Percentiles rank a stretch among this genome's conserved stretches.
Evolutionary conservation across 30 jellyfish, hydroid and myxozoan species (phyloP).

Genomic region (Clytia hemisphaerica): DNA sequence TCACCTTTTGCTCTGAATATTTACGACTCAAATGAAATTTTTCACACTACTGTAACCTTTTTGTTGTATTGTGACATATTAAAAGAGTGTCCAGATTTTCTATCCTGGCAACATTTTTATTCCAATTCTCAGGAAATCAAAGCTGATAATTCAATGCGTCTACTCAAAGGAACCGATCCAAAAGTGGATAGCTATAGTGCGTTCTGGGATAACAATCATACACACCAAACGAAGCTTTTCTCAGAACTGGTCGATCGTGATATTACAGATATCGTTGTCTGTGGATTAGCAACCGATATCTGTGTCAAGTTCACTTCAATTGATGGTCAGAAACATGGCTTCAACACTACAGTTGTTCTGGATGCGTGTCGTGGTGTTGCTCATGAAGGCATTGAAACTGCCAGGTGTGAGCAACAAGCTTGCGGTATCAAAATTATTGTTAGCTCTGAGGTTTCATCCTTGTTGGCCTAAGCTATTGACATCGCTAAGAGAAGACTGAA

Average conservation of each 20-base stretch:
- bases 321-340: conserved; percentile 88
- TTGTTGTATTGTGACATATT: no score
- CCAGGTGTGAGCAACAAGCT: conserved; percentile 28
- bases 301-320: conserved; percentile 74
- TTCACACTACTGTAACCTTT: no score
- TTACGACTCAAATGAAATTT: no score
- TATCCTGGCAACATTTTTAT: no score
- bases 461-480: no score
- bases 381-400: conserved; percentile 37
- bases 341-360: conserved; percentile 51
- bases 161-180: conserved; percentile 55
- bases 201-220: conserved; percentile 87
- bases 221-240: conserved; percentile 56
- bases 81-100: no score
- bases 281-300: conserved; percentile 93
- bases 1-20: no score
- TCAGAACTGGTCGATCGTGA: conserved; percentile 37
- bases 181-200: conserved; percentile 84
- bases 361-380: conserved; percentile 84
- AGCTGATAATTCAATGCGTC: background rate
- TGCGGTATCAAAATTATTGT: conserved; percentile 57
- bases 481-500: no score
- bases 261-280: conserved; percentile 35
- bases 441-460: no score
- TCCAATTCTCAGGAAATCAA: background rate